A percentile compares a stretch with the other conserved stretches of the same genome.
phyloP scores from a whole-genome alignment of 1,140 invertebrate genomes.

The Cotesia chilonis region DNA sequence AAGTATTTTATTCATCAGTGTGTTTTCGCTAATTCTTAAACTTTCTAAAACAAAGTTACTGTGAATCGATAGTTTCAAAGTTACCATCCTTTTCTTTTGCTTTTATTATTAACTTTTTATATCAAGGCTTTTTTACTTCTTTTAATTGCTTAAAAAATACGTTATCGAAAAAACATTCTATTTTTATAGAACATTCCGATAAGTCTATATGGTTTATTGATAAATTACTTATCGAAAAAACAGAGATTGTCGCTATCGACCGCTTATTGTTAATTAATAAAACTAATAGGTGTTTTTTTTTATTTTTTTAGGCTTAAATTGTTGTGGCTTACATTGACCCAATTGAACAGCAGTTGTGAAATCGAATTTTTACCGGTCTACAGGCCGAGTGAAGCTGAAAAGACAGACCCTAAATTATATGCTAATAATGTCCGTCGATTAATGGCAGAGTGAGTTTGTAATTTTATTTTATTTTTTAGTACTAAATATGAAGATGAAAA shows the following conservation, averaged over 20 bases:
- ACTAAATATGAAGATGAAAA: not conserved
- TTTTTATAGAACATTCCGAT: no score
- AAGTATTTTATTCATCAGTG: not conserved
- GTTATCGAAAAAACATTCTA: conserved; percentile 1
- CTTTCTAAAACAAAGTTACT: not conserved
- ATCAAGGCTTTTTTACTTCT: conserved; percentile 7
- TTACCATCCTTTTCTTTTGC: no score
- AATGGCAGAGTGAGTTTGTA: conserved; percentile 86
- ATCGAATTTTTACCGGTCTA: conserved; percentile 96
- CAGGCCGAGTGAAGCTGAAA: conserved; percentile 85
- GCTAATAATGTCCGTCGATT: conserved; percentile 88
- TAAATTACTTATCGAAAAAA: no score
- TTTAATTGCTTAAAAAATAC: conserved; percentile 20
- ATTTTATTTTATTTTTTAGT: not conserved
- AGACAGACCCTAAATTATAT: conserved; percentile 86
- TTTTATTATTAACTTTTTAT: not conserved
- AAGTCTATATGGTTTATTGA: no score
- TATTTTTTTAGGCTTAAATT: conserved; percentile 77
- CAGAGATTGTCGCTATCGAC: no score
- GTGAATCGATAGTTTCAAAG: no score
- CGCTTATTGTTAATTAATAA: no score
- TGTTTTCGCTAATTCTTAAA: no score
- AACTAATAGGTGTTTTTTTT: not conserved
- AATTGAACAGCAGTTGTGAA: conserved; percentile 89
- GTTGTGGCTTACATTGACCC: conserved; percentile 90